These are phyloP conservation scores for Lagenorhynchus albirostris DNA, from an alignment of 2,113 vertebrate species.

Conservation along the genomic window DNA sequence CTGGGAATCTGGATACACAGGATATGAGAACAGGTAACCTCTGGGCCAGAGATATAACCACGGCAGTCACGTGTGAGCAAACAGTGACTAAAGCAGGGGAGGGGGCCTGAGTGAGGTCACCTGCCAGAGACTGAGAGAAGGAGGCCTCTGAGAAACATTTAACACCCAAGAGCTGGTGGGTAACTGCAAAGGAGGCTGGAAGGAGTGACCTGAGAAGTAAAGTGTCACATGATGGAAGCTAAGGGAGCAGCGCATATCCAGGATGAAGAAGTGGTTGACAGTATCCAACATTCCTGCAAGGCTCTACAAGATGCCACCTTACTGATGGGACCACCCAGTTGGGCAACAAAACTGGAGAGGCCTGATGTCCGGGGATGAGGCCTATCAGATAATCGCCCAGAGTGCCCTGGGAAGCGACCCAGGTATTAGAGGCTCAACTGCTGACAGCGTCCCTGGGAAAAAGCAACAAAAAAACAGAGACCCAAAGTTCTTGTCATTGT, in stretches of 20 bases:
- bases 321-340: background rate
- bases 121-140: background rate
- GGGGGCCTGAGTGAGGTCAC: background rate
- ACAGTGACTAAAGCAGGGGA: background rate
- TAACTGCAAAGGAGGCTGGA: background rate
- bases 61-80: accelerated
- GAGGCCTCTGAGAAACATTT: background rate
- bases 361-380: background rate
- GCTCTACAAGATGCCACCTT: background rate
- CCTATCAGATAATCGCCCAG: background rate
- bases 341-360: background rate
- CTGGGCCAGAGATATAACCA: background rate
- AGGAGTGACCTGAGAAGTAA: background rate
- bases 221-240: background rate
- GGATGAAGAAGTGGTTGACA: background rate
- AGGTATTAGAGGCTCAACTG: background rate
- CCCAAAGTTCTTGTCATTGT: background rate
- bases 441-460: background rate
- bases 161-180: background rate
- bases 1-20: background rate
- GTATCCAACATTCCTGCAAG: background rate
- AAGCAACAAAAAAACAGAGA: background rate
- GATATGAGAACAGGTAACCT: background rate
- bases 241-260: background rate
- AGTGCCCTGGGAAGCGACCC: background rate